These are phyloP conservation scores for Drepana arcuata DNA, from an alignment of 1,140 invertebrate species.

Conservation along the genomic window DNA sequence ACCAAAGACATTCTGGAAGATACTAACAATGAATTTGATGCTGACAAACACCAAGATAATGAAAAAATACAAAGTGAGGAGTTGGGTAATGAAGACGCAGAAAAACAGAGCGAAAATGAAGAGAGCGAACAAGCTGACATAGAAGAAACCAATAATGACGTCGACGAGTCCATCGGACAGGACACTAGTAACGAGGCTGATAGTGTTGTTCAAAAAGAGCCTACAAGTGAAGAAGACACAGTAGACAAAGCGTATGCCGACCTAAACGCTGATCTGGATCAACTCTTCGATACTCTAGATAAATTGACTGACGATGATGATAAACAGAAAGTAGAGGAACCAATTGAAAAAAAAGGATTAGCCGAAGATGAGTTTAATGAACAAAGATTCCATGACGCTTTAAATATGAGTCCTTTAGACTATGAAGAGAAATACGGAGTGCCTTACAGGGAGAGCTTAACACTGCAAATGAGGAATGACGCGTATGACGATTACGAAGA, in stretches of 20 bases:
- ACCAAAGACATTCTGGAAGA: slow-evolving; percentile 11
- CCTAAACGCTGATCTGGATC: slow-evolving; percentile 33
- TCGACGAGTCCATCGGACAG: neutral
- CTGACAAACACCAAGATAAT: slow-evolving; percentile 4
- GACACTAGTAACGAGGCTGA: slow-evolving; percentile 2
- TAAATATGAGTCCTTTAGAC: slow-evolving; percentile 6
- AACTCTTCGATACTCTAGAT: slow-evolving; percentile 27
- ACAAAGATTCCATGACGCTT: too few relatives aligned
- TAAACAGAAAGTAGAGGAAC: slow-evolving; percentile 9
- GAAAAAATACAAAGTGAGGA: slow-evolving; percentile 2
- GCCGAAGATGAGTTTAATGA: neutral
- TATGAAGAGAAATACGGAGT: slow-evolving; percentile 12
- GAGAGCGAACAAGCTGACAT: slow-evolving; percentile 1
- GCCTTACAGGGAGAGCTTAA: slow-evolving; percentile 8
- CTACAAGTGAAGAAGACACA: slow-evolving; percentile 11
- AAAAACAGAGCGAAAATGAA: too few relatives aligned
- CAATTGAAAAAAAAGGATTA: slow-evolving; percentile 5
- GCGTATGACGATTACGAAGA: slow-evolving; percentile 24
- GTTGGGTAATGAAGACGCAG: slow-evolving; percentile 1
- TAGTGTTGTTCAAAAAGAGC: neutral
- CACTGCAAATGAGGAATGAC: slow-evolving; percentile 1
- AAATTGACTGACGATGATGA: slow-evolving; percentile 26
- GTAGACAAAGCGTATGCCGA: slow-evolving; percentile 24
- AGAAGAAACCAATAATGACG: too few relatives aligned
- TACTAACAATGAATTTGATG: slow-evolving; percentile 6